phyloP scores from a whole-genome alignment of 2,888 invertebrate species.

The Amphipoea lucens region DNA sequence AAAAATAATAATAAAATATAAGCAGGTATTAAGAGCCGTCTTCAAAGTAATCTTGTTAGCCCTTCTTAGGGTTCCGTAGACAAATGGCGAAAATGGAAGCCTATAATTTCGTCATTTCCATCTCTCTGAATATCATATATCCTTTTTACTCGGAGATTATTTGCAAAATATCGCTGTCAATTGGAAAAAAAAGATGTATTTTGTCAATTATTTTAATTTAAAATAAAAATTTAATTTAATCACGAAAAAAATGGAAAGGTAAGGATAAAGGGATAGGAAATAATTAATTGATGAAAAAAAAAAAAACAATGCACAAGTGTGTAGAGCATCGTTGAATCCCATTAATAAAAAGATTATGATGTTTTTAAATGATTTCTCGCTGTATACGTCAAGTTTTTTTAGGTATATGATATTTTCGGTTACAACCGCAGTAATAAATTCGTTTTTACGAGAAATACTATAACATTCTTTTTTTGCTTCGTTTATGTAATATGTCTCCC shows the following conservation, averaged over 20 bases:
- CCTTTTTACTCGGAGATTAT: not conserved
- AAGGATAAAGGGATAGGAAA: not conserved
- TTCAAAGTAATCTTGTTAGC: slow-evolving; percentile 20
- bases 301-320: not conserved
- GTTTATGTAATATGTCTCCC: not conserved
- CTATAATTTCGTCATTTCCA: not conserved
- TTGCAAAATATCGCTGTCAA: not conserved
- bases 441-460: not conserved
- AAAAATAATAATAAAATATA: not conserved
- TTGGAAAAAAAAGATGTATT: not conserved
- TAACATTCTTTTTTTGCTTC: not conserved
- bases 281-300: not conserved
- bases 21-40: slow-evolving; percentile 11
- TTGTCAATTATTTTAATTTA: too few relatives aligned
- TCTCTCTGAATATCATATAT: not conserved
- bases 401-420: not conserved
- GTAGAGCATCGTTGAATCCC: not conserved
- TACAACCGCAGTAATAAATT: too few relatives aligned
- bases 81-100: not conserved
- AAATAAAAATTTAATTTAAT: too few relatives aligned
- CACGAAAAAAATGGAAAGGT: not conserved
- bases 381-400: not conserved
- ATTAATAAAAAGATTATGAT: not conserved
- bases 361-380: too few relatives aligned
- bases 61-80: not conserved